Base-by-base conservation (phyloP, 2,113 vertebrate genomes). In the Condylura cristata region DNA sequence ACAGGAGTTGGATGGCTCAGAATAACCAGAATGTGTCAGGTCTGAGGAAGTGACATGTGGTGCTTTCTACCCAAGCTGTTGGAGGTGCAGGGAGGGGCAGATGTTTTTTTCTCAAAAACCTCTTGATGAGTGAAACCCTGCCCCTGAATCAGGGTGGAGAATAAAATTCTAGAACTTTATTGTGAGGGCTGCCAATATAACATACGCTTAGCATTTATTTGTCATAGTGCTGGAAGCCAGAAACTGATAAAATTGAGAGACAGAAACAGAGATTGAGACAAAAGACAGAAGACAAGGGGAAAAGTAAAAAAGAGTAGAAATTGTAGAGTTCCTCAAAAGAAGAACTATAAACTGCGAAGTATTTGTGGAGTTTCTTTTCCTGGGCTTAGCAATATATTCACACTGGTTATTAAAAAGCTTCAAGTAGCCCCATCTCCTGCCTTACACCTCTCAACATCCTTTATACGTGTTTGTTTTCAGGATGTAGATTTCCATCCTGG, bases 251-350 rank as follows among this genome's bases (percentile, higher is more conserved):
- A 74, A 74, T 6, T 41, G 71, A 24, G 30, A 44, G 16, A 63
- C 8, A 20, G 24, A 71, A 39, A 71, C 68, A 71, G 22, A 65
- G 3, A 24, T 32, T 16, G 34, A 70, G 5, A n/a, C n/a, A 24
- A 22, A 26, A 71, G 68, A 20, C 17, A 60, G 56, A 70, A 41
- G 18, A 82, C 41, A 46, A 39, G 5, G 30, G 37, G 44, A 39
- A 70, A 1, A 6, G 11, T 28, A 32, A 28, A n/a, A 0, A 2
- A 0, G 41, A 10, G 0, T 0, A 3, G 2, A 4, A 44, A 20
- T 24, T 41, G 22, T 61, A 37, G 48, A 68, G 14, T n/a, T 78
- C 30, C 70, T 81, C 66, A 26, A 7, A 32, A 82, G n/a, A 78
- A 66, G 34, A 60, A 34, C 26, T 71, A 20, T 34, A 32, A 17